Conservation (phyloP, 2,113 vertebrate genomes). For the Mesembrinibis cayennensis region DNA sequence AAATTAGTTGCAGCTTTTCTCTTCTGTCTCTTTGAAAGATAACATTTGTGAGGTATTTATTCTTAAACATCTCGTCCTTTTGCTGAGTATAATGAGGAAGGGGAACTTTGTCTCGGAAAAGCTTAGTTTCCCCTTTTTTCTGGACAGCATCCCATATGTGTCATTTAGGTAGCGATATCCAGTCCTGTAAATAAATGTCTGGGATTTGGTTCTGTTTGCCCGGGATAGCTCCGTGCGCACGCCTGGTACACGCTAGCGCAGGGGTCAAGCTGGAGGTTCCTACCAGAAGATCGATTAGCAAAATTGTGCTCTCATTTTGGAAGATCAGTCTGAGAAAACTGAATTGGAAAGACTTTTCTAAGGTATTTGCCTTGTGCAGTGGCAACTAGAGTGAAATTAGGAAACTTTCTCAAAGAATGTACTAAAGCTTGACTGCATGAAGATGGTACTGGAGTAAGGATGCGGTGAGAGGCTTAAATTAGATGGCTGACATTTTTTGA, state of each 20-base stretch:
- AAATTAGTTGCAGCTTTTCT: not conserved
- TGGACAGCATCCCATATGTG: not conserved
- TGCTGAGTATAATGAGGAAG: not conserved
- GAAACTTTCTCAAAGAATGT: not conserved
- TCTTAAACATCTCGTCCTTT: not conserved
- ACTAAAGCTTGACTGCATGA: not conserved
- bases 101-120: not conserved
- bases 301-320: not conserved
- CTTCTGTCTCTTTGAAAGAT: not conserved
- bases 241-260: fast-evolving
- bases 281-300: not conserved
- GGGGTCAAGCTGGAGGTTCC: not conserved
- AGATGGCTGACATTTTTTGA: not conserved
- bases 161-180: not conserved
- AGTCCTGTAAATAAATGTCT: not conserved
- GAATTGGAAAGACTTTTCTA: not conserved
- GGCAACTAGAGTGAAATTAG: not conserved
- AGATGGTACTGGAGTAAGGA: not conserved
- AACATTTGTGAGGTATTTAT: not conserved
- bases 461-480: not conserved
- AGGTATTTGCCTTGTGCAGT: not conserved
- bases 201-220: not conserved
- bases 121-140: not conserved
- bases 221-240: not conserved
- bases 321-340: not conserved